Evolutionary conservation across 2,888 invertebrate genomes (phyloP).

Genomic region (Drosophila longiperda): DNA sequence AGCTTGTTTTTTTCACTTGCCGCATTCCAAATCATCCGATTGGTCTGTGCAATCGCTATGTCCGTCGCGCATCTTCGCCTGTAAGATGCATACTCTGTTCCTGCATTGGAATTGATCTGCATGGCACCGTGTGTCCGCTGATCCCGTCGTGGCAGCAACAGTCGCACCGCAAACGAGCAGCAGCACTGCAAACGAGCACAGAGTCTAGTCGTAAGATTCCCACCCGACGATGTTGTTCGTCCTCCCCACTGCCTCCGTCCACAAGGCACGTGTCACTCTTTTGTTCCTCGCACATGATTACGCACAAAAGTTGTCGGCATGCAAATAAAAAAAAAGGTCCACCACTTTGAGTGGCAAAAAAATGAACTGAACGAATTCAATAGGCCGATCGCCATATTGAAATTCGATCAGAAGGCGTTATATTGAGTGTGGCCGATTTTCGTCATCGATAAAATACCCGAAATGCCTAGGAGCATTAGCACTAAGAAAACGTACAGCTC

Average conservation of each 20-base stretch:
- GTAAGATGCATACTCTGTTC: constrained; percentile 84
- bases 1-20: constrained; percentile 57
- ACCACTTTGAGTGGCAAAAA: constrained; percentile 46
- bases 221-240: not conserved
- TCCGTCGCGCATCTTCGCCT: constrained; percentile 83
- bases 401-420: constrained; percentile 47
- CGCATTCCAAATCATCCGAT: constrained; percentile 84
- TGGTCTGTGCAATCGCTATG: constrained; percentile 81
- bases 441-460: not conserved
- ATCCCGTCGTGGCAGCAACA: constrained; percentile 60
- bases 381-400: constrained; percentile 26
- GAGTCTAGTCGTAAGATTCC: constrained; percentile 24
- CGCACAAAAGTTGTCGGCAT: constrained; percentile 36
- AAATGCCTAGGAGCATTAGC: not conserved
- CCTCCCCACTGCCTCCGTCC: constrained; percentile 21
- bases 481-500: not conserved
- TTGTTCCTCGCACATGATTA: constrained; percentile 47
- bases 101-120: constrained; percentile 86
- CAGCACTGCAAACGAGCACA: constrained; percentile 53
- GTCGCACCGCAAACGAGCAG: constrained; percentile 66
- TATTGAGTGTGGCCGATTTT: constrained; percentile 18
- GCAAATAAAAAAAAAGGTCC: not conserved
- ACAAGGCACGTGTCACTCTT: constrained; percentile 33
- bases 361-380: constrained; percentile 57
- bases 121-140: constrained; percentile 73